Percentiles rank a stretch among this genome's conserved stretches.
Evolutionary conservation across 2,113 vertebrate genomes (phyloP).

Genomic region (Turdus rufiventris): DNA sequence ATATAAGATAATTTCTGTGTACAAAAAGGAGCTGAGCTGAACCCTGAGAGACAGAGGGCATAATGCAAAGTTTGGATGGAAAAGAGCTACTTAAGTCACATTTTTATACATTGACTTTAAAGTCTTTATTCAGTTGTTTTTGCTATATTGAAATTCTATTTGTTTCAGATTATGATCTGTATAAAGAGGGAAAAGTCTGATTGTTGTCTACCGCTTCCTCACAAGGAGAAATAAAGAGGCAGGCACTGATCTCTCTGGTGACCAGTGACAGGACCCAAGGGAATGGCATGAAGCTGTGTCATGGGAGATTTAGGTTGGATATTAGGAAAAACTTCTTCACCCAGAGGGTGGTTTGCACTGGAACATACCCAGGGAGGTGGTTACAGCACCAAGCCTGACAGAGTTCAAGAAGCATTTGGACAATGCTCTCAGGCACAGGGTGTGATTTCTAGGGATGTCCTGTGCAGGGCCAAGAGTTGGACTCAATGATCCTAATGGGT

Average conservation of each 20-base stretch:
- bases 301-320: neutral
- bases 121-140: neutral
- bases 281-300: neutral
- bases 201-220: neutral
- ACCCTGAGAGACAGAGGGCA: neutral
- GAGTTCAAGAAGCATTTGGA: neutral
- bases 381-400: too few species aligned
- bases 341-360: neutral
- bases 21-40: neutral
- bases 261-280: fast-evolving
- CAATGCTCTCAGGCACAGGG: neutral
- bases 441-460: neutral
- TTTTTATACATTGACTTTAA: neutral
- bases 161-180: neutral
- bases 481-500: neutral
- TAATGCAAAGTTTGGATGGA: neutral
- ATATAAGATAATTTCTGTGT: neutral
- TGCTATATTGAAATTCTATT: neutral
- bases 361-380: too few species aligned
- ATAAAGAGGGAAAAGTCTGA: neutral
- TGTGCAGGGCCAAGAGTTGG: neutral
- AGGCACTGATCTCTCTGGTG: fast-evolving
- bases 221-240: fast-evolving
- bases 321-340: neutral
- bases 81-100: neutral